These are phyloP conservation scores for Nephrocerus scutellatus DNA, from an alignment of 2,888 invertebrate species.

Conservation along the genomic window DNA sequence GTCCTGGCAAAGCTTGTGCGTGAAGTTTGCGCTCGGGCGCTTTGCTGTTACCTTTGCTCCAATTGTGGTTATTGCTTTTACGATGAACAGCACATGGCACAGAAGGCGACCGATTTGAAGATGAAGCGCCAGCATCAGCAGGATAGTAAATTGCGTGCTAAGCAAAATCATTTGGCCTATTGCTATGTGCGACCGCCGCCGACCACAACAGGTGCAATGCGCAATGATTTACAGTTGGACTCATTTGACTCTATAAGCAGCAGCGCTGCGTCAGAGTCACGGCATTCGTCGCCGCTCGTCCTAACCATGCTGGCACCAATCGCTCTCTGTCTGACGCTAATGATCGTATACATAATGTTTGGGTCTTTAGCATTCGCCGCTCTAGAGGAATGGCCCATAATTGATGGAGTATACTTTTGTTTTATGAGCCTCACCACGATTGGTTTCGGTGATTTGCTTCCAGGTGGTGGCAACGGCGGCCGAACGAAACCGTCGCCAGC, in stretches of 20 bases:
- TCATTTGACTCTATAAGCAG: constrained; percentile 19
- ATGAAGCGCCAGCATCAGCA: constrained; percentile 48
- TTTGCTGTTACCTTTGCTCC: constrained; percentile 73
- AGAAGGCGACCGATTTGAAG: constrained; percentile 69
- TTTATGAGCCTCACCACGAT: constrained; percentile 87
- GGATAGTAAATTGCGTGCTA: constrained; percentile 48
- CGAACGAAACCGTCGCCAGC: constrained; percentile 43
- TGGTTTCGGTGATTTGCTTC: constrained; percentile 76
- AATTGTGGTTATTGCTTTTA: constrained; percentile 77
- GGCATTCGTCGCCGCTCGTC: constrained; percentile 59
- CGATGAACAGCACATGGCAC: constrained; percentile 71
- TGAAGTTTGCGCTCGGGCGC: constrained; percentile 66
- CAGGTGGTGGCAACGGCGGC: constrained; percentile 49
- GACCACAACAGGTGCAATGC: constrained; percentile 1
- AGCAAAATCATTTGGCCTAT: constrained; percentile 35
- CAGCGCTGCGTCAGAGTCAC: constrained; percentile 55
- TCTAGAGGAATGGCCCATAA: constrained; percentile 78
- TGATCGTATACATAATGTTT: constrained; percentile 78
- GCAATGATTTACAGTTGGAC: background rate
- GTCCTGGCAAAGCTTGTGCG: constrained; percentile 70
- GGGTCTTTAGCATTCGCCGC: constrained; percentile 78
- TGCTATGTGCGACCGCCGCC: constrained; percentile 16
- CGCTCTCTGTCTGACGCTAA: constrained; percentile 72
- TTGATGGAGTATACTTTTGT: constrained; percentile 86
- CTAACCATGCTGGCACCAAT: constrained; percentile 77